Base-by-base conservation (phyloP, 1,140 invertebrate species). In the Gryon sp. region DNA sequence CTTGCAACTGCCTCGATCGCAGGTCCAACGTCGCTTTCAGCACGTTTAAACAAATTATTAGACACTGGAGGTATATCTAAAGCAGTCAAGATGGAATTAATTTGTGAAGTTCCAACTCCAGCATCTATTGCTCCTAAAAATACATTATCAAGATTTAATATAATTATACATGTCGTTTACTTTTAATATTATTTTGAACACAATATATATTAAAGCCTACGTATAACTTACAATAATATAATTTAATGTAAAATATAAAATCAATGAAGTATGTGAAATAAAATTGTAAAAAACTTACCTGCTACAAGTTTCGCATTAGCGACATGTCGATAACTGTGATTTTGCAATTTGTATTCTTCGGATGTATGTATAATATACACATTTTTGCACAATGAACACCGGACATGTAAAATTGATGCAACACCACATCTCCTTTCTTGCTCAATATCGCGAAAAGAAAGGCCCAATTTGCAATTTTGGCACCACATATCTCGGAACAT, bases 31-130 rank as follows among this genome's bases (percentile, higher is more conserved):
- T 50, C 22, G 4, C 28, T 15, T 41, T 63, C 59, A 11, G 59
- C 59, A 7, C 45, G 45, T 24, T 63, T 63, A 1, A 63, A 20
- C 4, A 22, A 36, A 36, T 45, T 60, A 36, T 60, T 60, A 5
- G 40, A 46, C 1, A 60, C 11, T 4, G 20, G 7, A 14, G 26
- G 55, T 6, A 60, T 34, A 24, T 60, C 24, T 8, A 60, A 3
- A 9, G 55, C 41, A 36, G 55, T 14, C 28, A 60, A 24, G 20
- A 60, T n/a, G 0, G 40, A 16, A 9, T 60, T 60, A 0, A 46
- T 15, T 34, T 60, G 40, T 14, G 40, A 26, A 0, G 28, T 46
- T 0, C 55, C 55, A 15, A 60, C 46, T 0, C 55, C 41, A 9
- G 55, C 55, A 60, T 46, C 55, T 4, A 60, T 34, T 2, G 6